Evolutionary conservation across 2,113 vertebrate genomes (phyloP).

Genomic region (Talpa occidentalis): DNA sequence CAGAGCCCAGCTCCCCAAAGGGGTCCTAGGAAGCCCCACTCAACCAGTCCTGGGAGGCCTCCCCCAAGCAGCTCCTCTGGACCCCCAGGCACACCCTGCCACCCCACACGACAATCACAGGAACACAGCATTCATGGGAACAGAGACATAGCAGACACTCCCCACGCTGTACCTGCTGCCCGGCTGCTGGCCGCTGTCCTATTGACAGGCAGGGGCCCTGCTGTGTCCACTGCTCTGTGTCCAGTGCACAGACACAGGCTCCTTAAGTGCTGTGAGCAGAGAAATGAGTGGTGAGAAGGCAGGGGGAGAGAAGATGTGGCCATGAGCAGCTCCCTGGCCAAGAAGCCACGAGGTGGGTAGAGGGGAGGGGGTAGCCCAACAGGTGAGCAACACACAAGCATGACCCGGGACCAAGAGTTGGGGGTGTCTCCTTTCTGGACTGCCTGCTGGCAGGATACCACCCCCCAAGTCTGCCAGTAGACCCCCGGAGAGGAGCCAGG

Average conservation of each 20-base stretch:
- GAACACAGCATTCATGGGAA: no score
- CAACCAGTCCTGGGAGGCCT: background rate
- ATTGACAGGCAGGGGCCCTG: fast-evolving
- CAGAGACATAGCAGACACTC: background rate
- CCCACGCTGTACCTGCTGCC: fast-evolving
- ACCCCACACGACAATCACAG: background rate
- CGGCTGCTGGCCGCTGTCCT: background rate
- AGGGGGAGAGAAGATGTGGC: background rate
- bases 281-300: background rate
- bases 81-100: background rate
- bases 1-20: background rate
- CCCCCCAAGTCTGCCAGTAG: background rate
- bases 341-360: background rate
- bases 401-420: background rate
- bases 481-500: background rate
- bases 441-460: background rate
- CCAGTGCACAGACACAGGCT: background rate
- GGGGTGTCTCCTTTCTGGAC: background rate
- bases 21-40: background rate
- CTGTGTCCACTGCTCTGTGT: background rate
- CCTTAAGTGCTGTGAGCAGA: background rate
- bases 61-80: background rate
- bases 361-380: fast-evolving
- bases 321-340: background rate
- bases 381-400: background rate